A percentile compares a stretch with the other conserved stretches of the same genome.
Evolutionary conservation across 2,797 vertebrate genomes (phyloP).

Genomic region (Eutrigla gurnardus): DNA sequence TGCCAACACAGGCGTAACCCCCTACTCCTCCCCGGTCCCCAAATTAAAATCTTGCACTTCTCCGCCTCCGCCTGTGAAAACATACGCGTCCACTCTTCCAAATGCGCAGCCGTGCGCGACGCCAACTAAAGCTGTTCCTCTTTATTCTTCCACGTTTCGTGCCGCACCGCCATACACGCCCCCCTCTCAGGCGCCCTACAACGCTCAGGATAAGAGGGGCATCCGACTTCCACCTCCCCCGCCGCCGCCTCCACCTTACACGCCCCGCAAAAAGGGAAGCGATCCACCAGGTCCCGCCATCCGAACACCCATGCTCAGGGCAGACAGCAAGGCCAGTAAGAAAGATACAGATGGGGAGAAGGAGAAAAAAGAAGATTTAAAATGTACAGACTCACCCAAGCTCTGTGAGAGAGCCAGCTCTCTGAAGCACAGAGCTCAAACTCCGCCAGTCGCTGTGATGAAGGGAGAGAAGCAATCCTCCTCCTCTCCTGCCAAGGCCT

Average conservation of each 20-base stretch:
- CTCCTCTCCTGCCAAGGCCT: slow-evolving; percentile 80
- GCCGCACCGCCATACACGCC: slow-evolving; percentile 81
- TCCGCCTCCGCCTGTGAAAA: slow-evolving; percentile 70
- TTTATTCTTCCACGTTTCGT: slow-evolving; percentile 82
- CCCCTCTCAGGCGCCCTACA: slow-evolving; percentile 79
- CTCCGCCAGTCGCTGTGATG: slow-evolving; percentile 75
- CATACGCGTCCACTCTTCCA: slow-evolving; percentile 67
- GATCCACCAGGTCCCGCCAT: slow-evolving; percentile 52
- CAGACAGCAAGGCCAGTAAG: slow-evolving; percentile 71
- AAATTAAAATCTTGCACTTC: slow-evolving; percentile 77
- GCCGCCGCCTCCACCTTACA: slow-evolving; percentile 85
- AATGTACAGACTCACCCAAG: slow-evolving; percentile 69
- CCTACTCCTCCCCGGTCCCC: slow-evolving; percentile 73
- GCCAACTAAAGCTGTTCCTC: slow-evolving; percentile 79
- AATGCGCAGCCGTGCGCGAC: slow-evolving; percentile 64
- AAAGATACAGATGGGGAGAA: slow-evolving; percentile 72
- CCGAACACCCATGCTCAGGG: slow-evolving; percentile 69
- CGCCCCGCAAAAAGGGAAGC: slow-evolving; percentile 82
- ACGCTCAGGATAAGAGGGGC: slow-evolving; percentile 84
- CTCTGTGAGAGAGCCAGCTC: slow-evolving; percentile 74
- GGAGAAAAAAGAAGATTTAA: slow-evolving; percentile 66
- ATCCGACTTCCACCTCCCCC: slow-evolving; percentile 84
- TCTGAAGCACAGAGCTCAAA: slow-evolving; percentile 80
- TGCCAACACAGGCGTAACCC: slow-evolving; percentile 60
- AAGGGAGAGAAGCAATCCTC: slow-evolving; percentile 75